Conservation (phyloP, 2,888 invertebrate genomes). For the Rhingia rostrata region DNA sequence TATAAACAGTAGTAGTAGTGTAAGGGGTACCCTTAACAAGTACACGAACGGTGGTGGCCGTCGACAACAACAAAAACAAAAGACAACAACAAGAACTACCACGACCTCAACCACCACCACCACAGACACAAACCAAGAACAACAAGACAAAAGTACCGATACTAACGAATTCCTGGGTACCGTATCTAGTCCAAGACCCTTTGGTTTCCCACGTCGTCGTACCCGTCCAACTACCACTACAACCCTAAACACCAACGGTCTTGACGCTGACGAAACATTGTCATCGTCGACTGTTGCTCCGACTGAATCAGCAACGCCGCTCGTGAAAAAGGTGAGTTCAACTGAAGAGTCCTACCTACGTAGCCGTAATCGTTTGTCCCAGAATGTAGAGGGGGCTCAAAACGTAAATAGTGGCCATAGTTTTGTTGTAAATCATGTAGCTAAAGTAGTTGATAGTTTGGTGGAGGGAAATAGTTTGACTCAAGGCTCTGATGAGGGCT, state of each 20-base stretch:
- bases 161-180: constrained; percentile 80
- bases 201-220: constrained; percentile 84
- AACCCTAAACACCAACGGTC: constrained; percentile 72
- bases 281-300: constrained; percentile 38
- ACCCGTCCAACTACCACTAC: constrained; percentile 81
- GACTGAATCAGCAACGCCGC: constrained; percentile 68
- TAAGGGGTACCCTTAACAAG: constrained; percentile 60
- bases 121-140: constrained; percentile 72
- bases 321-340: constrained; percentile 82
- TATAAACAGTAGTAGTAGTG: constrained; percentile 76
- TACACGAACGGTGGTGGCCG: constrained; percentile 76
- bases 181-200: constrained; percentile 84
- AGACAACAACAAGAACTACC: constrained; percentile 76
- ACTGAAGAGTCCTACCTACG: constrained; percentile 71
- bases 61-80: constrained; percentile 78
- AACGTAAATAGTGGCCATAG: constrained; percentile 56
- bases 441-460: constrained; percentile 69
- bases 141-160: constrained; percentile 75
- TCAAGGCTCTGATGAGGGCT: constrained; percentile 3
- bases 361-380: constrained; percentile 69
- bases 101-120: constrained; percentile 75
- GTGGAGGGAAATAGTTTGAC: constrained; percentile 48
- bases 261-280: constrained; percentile 55
- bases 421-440: constrained; percentile 59
- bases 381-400: constrained; percentile 59